Percentiles rank a stretch among this genome's conserved stretches.
These are phyloP conservation scores for Eupithecia subfuscata DNA, from an alignment of 2,888 invertebrate genomes.

Conservation along the genomic window DNA sequence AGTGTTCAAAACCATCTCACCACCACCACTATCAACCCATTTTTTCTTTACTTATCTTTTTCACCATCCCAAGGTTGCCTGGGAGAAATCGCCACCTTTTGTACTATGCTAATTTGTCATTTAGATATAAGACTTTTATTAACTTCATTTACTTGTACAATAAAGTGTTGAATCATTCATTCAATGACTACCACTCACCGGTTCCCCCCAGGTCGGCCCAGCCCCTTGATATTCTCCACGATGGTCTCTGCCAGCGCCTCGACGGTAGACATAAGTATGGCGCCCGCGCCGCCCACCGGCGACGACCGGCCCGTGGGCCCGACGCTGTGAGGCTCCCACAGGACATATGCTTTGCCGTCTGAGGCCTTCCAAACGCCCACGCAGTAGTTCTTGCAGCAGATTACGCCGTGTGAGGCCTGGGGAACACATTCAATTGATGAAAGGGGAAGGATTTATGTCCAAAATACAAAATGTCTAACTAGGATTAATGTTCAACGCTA, in stretches of 20 bases:
- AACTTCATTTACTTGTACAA: no score
- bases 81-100: no score
- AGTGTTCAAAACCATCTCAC: no score
- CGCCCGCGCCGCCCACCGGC: conserved; percentile 63
- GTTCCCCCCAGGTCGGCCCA: conserved; percentile 63
- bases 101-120: no score
- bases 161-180: no score
- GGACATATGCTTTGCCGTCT: conserved; percentile 57
- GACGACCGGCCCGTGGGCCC: conserved; percentile 64
- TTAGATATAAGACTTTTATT: no score
- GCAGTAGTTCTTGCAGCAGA: conserved; percentile 74
- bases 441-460: no score
- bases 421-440: not conserved
- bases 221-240: conserved; percentile 56
- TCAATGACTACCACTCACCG: conserved; percentile 58
- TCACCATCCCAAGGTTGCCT: no score
- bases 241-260: conserved; percentile 65
- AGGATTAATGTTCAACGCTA: no score
- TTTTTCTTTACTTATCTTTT: no score
- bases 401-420: conserved; percentile 59
- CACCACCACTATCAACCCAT: no score
- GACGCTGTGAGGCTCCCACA: conserved; percentile 73
- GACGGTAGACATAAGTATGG: conserved; percentile 56
- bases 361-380: conserved; percentile 65
- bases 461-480: no score